Evolutionary conservation across 2,113 vertebrate genomes (phyloP), one percentile per base, ranked within the genome.

Genomic region (Trichomycterus rosablanca): DNA sequence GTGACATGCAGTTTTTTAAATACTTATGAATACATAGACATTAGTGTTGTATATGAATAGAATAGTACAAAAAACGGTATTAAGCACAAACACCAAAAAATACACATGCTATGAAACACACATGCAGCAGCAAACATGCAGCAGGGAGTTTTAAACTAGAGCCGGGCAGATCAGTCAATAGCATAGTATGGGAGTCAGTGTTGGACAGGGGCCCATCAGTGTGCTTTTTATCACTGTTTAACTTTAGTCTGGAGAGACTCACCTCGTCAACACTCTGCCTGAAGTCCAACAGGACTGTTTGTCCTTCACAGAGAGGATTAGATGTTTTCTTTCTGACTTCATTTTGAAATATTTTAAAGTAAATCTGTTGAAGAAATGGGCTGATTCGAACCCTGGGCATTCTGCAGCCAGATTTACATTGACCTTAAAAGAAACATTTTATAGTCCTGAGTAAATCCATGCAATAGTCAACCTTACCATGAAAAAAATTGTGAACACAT

Each of bases 151-250:
- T 69, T 26, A 69, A 56, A 69, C 28, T n/a, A 63, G 57, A 56
- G 45, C 15, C 45, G 26, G 45, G 23, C 26, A 18, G 49, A 63
- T 61, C 46, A 39, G 45, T 71, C 45, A 23, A 70, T 42, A 42
- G 23, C 4, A n/a, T 20, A 60, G 28, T 30, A 28, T 60, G 50
- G 52, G 52, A 63, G 51, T 19, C 67, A 7, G 65, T 70, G 43
- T 61, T 62, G 34, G 16, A 39, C 35, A 7, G 28, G 26, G 56
- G 49, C 51, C 60, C 60, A 58, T 64, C 43, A 24, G 32, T 59
- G 59, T 63, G 67, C 22, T 63, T 57, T 63, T 32, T 59, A 63
- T 63, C 67, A 69, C 58, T 28, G 52, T 65, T 65, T 57, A 65
- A 65, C 63, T 56, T 64, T 49, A 65, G 63, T 65, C 63, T 56